Percentiles rank a stretch among this genome's conserved stretches.
phyloP scores from a whole-genome alignment of 2,888 invertebrate genomes.

The Drosophila eohydei region DNA sequence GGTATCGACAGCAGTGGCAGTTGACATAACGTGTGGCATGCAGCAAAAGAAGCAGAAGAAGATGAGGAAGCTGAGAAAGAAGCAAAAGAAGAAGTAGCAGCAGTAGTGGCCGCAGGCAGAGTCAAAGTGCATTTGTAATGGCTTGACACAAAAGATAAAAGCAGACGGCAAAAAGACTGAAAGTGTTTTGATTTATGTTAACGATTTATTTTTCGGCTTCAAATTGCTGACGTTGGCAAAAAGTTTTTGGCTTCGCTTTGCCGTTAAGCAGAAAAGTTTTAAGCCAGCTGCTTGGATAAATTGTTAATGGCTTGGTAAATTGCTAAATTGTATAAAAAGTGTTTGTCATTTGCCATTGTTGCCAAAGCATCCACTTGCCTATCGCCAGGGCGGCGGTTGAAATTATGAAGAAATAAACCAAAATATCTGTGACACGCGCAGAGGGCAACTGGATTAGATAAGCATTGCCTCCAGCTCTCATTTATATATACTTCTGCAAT shows the following conservation, averaged over 20 bases:
- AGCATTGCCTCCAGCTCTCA: not conserved
- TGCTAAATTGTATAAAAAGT: conserved; percentile 41
- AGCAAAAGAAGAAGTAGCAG: not conserved
- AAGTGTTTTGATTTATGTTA: conserved; percentile 69
- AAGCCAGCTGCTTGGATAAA: conserved; percentile 34
- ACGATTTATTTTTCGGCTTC: conserved; percentile 46
- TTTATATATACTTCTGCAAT: not conserved
- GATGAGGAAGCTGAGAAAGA: not conserved
- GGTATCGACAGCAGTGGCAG: conserved; percentile 18
- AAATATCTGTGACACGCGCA: not conserved
- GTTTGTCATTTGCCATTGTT: conserved; percentile 36
- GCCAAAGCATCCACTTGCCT: not conserved
- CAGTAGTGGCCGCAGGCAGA: conserved; percentile 8
- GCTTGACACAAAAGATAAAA: conserved; percentile 54
- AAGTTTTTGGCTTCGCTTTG: conserved; percentile 11
- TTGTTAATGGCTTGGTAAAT: conserved; percentile 45
- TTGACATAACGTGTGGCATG: conserved; percentile 43
- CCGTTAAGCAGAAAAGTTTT: conserved; percentile 18
- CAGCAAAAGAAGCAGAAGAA: not conserved
- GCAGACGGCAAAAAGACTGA: conserved; percentile 35
- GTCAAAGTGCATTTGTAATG: conserved; percentile 72
- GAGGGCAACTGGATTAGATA: not conserved
- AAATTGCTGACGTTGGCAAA: conserved; percentile 37
- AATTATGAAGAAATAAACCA: not conserved
- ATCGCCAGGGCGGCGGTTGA: not conserved